A percentile compares a stretch with the other conserved stretches of the same genome.
Evolutionary conservation across 1,140 invertebrate species (phyloP).

Genomic region (Adelges cooleyi): DNA sequence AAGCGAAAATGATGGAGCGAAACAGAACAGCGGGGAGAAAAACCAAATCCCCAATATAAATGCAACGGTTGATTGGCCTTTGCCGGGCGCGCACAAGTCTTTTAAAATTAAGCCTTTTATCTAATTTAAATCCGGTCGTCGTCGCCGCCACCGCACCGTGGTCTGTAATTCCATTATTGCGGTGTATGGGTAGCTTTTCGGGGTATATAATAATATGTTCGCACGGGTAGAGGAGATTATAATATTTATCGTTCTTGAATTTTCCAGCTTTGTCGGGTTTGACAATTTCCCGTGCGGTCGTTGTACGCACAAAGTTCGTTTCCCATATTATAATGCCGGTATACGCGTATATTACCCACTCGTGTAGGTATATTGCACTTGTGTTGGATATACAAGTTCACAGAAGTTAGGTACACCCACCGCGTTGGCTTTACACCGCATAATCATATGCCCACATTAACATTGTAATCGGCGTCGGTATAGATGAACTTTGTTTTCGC

Average conservation of each 20-base stretch:
- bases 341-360: too few species aligned
- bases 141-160: background rate
- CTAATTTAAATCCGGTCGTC: conserved; percentile 20
- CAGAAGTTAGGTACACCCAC: too few species aligned
- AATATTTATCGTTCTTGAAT: conserved; percentile 23
- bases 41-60: conserved; percentile 7
- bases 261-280: conserved; percentile 8
- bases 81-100: background rate
- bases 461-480: too few species aligned
- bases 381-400: too few species aligned
- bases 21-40: too few species aligned
- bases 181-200: background rate
- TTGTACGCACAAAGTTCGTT: too few species aligned
- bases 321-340: too few species aligned
- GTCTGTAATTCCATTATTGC: conserved; percentile 25
- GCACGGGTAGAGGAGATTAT: conserved; percentile 9
- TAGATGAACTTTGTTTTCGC: too few species aligned
- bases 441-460: too few species aligned
- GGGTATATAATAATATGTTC: background rate
- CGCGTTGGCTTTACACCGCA: too few species aligned
- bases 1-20: background rate
- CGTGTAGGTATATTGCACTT: too few species aligned
- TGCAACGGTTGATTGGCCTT: conserved; percentile 22
- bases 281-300: background rate
- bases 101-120: conserved; percentile 29